A percentile compares a stretch with the other conserved stretches of the same genome.
Evolutionary conservation across 2,113 vertebrate genomes (phyloP).

Genomic region (Miniopterus natalensis): DNA sequence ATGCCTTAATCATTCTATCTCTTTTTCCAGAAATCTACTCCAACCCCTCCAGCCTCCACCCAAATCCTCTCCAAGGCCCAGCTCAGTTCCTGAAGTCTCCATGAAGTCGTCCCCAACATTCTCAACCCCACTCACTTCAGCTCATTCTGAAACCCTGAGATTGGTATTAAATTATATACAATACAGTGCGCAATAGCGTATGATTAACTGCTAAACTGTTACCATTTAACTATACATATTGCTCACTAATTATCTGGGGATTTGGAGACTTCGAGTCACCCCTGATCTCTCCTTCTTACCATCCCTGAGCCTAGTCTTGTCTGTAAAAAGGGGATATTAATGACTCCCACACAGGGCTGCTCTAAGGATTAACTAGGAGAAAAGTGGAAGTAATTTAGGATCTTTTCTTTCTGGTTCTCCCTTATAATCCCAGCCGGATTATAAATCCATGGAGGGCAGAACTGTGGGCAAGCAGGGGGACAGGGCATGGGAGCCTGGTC

Average conservation of each 20-base stretch:
- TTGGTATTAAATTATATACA: constrained; percentile 63
- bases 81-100: neutral
- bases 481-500: rapidly evolving
- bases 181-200: neutral
- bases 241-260: constrained; percentile 53
- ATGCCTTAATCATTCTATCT: neutral
- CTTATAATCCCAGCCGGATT: neutral
- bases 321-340: neutral
- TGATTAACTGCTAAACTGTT: constrained; percentile 46
- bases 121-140: neutral
- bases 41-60: neutral
- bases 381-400: neutral
- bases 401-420: neutral
- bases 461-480: rapidly evolving
- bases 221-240: constrained; percentile 35
- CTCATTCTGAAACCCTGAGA: constrained; percentile 60
- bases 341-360: neutral
- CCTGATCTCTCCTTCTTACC: neutral
- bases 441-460: neutral
- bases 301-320: constrained; percentile 38
- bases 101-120: neutral
- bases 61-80: neutral
- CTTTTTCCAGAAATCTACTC: neutral
- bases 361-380: neutral
- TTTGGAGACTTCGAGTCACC: neutral